phyloP scores from a whole-genome alignment of 2,888 invertebrate genomes.

The Nomada hirtipes region DNA sequence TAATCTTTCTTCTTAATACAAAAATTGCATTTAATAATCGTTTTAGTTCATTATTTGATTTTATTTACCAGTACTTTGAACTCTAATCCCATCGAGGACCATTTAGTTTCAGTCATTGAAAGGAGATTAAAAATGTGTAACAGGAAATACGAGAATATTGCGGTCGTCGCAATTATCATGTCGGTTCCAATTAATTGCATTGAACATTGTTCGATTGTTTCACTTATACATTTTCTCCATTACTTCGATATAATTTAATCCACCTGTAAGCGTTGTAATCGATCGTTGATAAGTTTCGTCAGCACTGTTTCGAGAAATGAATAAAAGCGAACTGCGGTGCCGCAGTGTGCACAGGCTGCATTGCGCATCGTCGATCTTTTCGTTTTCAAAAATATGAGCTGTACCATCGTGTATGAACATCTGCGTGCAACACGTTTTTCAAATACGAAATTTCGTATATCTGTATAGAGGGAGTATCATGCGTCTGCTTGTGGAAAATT shows the following conservation, averaged over 20 bases:
- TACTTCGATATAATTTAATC: neutral
- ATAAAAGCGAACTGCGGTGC: conserved; percentile 34
- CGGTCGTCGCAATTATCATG: no score
- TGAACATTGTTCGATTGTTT: neutral
- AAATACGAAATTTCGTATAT: neutral
- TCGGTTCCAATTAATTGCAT: no score
- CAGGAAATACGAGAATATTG: no score
- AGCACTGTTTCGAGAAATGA: conserved; percentile 37
- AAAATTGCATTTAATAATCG: no score
- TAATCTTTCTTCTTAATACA: no score
- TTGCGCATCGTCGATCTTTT: conserved; percentile 37
- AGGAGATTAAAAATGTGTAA: neutral
- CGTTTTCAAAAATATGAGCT: conserved; percentile 12
- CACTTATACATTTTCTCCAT: neutral
- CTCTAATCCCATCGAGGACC: neutral
- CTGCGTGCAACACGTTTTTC: conserved; percentile 23
- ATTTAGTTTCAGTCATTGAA: neutral
- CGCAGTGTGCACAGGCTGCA: conserved; percentile 47
- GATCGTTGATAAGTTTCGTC: no score
- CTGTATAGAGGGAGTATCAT: neutral
- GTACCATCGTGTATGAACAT: neutral
- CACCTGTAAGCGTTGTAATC: neutral
- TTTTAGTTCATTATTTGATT: no score
- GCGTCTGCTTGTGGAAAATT: conserved; percentile 8
- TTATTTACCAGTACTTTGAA: no score